phyloP scores from a whole-genome alignment of 1,140 invertebrate species.

The Heliconius hewitsoni region DNA sequence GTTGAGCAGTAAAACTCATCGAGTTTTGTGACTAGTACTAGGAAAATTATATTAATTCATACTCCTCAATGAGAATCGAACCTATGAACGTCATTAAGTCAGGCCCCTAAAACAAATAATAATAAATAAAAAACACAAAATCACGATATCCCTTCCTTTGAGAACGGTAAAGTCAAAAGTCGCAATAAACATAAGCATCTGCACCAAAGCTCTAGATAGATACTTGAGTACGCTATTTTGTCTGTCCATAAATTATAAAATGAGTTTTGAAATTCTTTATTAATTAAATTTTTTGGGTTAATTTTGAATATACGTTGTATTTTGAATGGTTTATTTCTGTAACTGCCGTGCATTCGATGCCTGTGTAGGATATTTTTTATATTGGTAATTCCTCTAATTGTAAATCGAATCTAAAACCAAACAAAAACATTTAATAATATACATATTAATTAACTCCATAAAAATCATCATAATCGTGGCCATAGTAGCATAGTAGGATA shows the following conservation, averaged over 20 bases:
- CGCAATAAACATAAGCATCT: background rate
- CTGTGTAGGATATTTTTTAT: background rate
- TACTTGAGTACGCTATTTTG: constrained; percentile 3
- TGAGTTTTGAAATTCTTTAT: background rate
- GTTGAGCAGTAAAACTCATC: too few species aligned
- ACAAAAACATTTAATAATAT: too few species aligned
- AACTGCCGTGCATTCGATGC: background rate
- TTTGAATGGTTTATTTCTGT: background rate
- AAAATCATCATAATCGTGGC: too few species aligned
- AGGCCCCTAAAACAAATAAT: background rate
- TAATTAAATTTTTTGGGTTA: constrained; percentile 3
- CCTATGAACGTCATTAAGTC: too few species aligned
- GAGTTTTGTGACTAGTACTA: too few species aligned
- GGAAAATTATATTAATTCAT: too few species aligned
- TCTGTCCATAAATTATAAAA: background rate
- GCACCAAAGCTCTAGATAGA: background rate
- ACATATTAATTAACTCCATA: too few species aligned
- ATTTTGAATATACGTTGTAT: background rate
- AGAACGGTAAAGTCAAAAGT: constrained; percentile 3
- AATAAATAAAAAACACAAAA: background rate
- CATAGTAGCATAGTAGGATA: too few species aligned
- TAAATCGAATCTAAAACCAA: too few species aligned
- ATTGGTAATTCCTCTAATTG: background rate
- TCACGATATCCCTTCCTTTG: background rate
- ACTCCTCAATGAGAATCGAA: too few species aligned